These are phyloP conservation scores for Cricetomys ansorgei DNA, from an alignment of 2,113 vertebrate species.

Conservation along the genomic window DNA sequence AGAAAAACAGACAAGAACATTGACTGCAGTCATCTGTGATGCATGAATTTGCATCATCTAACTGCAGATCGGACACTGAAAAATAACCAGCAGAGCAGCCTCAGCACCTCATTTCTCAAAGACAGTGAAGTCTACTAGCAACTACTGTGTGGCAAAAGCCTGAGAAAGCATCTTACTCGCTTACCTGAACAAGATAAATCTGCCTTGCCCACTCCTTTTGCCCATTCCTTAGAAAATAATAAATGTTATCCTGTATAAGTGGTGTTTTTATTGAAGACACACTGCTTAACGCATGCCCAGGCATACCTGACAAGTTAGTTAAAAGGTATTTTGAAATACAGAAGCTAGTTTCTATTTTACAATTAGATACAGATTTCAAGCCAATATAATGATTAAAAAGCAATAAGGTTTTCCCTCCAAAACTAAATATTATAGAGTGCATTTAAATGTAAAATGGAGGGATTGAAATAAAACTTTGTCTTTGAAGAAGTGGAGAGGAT, in stretches of 20 bases:
- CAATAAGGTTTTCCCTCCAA: neutral
- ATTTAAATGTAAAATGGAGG: neutral
- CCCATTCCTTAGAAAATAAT: neutral
- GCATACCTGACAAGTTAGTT: neutral
- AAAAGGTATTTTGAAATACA: constrained; percentile 7
- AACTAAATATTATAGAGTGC: neutral
- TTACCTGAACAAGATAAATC: neutral
- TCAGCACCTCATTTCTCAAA: constrained; percentile 49
- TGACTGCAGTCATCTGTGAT: constrained; percentile 69
- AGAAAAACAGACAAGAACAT: constrained; percentile 38
- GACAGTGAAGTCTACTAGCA: neutral
- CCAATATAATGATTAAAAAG: neutral
- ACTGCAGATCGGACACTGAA: neutral
- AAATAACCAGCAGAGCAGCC: constrained; percentile 32
- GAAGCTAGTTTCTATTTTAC: neutral
- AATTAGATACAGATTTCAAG: neutral
- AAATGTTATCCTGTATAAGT: neutral
- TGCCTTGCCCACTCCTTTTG: neutral
- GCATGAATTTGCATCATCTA: constrained; percentile 65
- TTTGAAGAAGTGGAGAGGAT: neutral
- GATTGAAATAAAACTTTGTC: neutral
- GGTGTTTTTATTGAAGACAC: neutral
- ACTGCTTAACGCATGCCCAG: neutral
- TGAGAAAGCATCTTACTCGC: neutral
- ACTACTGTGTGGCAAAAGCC: neutral